Base-by-base conservation (phyloP, 2,888 invertebrate genomes). In the Catotricha subobsoleta region DNA sequence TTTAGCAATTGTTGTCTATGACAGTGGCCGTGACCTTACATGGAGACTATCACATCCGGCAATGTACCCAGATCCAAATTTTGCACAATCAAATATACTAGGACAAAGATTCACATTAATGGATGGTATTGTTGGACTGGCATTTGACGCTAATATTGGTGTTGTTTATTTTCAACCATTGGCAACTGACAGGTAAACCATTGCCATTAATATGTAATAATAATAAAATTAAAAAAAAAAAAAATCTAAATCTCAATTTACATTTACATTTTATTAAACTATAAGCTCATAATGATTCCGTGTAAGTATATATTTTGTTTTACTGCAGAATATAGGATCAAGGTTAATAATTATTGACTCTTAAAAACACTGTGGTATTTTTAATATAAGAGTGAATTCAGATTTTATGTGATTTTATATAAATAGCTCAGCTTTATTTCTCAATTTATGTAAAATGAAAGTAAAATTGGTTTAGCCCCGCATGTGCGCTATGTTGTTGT, bases 61-160 rank as follows among this genome's bases (percentile, higher is more conserved):
- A 36, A 86, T 87, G 84, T 83, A 78, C 59, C 86, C 86, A 0
- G 77, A 86, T 64, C 84, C 86, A 0, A 78, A 84, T 58, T 72
- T 76, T 48, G 74, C 80, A 1, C 76, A 76, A 48, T 79, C 80
- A 47, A 72, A 71, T 61, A 79, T 87, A 45, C 72, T 71, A 8
- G 74, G 73, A 1, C 67, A 72, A 44, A 62, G 60, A 2, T 78
- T 79, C 51, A 71, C 76, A 12, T 57, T 79, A 3, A 71, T 76
- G 67, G 79, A 79, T 52, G 79, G 78, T 2, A 58, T 79, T 39
- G 73, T 79, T 1, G 79, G 79, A 1, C 48, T 79, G 37, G 66
- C 69, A 1, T 71, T 76, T 49, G 76, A 77, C 1, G 65, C 69
- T 1, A 67, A 65, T 43, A 54, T 66, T 18, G 68, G 65, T 7